Evolutionary conservation across 35 echinoderm and acorn worm species (phyloP).

Genomic region (Apostichopus parvimensis): DNA sequence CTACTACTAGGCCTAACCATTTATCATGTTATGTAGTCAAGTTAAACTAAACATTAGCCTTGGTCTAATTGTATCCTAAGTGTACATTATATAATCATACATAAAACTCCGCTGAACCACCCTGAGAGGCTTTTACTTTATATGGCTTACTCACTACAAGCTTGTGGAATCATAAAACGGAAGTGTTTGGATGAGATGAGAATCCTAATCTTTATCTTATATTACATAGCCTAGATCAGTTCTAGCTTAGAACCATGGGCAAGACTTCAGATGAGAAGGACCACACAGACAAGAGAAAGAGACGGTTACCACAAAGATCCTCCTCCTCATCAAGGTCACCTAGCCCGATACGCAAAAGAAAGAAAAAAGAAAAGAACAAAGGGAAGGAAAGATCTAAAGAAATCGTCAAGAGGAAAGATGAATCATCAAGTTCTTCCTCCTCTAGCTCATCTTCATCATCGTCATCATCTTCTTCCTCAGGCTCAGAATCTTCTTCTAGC

Average conservation of each 20-base stretch:
- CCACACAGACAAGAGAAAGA: not conserved
- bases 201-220: no score
- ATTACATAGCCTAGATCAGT: no score
- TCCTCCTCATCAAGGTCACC: conserved; percentile 32
- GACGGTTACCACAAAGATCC: not conserved
- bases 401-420: not conserved
- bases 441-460: conserved; percentile 1
- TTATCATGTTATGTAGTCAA: no score
- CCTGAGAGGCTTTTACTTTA: no score
- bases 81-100: no score
- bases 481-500: conserved; percentile 21
- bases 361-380: not conserved
- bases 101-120: no score
- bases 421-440: not conserved
- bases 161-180: no score
- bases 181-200: no score
- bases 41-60: no score
- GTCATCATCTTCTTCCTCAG: conserved; percentile 17
- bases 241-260: not conserved
- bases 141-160: no score
- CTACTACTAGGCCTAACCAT: no score
- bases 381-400: not conserved
- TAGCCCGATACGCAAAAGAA: conserved; percentile 15
- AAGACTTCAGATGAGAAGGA: not conserved
- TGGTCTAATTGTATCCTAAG: no score